A percentile compares a stretch with the other conserved stretches of the same genome.
Evolutionary conservation across 2,888 invertebrate genomes (phyloP).

Genomic region (Andrena haemorrhoa): DNA sequence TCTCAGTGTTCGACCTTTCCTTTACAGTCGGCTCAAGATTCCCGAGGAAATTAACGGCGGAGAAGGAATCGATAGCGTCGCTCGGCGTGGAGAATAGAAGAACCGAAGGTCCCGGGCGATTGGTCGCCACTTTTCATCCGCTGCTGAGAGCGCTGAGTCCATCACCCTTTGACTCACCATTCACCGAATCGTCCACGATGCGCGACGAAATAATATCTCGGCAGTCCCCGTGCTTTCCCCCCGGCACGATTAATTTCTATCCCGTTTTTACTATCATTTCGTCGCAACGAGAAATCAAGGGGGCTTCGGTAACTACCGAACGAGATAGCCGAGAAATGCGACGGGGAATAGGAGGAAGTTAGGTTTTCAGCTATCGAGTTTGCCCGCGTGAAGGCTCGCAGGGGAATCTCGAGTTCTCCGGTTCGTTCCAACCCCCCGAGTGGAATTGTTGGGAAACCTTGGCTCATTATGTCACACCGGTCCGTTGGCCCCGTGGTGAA

Average conservation of each 20-base stretch:
- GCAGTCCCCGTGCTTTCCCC: slow-evolving; percentile 14
- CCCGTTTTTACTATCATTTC: neutral
- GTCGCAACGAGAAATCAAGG: too few relatives aligned
- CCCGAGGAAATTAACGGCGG: neutral
- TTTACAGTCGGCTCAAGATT: too few relatives aligned
- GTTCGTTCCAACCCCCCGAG: too few relatives aligned
- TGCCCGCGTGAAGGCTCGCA: too few relatives aligned
- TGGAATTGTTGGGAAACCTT: too few relatives aligned
- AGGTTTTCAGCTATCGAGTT: too few relatives aligned
- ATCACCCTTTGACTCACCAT: slow-evolving; percentile 51
- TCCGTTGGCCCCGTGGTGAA: too few relatives aligned
- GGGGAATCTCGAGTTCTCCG: too few relatives aligned
- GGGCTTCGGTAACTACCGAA: too few relatives aligned
- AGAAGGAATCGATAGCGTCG: neutral
- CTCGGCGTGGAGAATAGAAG: neutral
- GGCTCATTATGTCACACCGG: too few relatives aligned
- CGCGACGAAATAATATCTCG: slow-evolving; percentile 44
- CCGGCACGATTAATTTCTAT: neutral
- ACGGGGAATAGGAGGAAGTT: too few relatives aligned
- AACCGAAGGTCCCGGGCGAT: neutral
- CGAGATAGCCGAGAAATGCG: too few relatives aligned
- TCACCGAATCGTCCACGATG: slow-evolving; percentile 26
- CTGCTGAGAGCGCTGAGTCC: slow-evolving; percentile 18
- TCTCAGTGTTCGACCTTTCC: neutral
- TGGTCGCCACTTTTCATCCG: neutral